phyloP scores from a whole-genome alignment of 2,888 invertebrate genomes.

The Caenorhabditis becei region DNA sequence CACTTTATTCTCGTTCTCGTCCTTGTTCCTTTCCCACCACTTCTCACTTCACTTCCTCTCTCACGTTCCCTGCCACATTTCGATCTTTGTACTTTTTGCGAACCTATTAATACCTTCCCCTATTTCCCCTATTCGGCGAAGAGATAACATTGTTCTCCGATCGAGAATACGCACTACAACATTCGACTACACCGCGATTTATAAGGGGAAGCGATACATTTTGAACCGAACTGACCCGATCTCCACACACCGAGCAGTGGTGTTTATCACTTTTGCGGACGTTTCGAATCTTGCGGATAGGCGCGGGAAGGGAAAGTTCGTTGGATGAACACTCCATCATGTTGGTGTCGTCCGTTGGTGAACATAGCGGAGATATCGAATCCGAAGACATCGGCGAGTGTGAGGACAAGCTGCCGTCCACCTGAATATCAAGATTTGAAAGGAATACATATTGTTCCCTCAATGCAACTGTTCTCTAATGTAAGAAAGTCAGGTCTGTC shows the following conservation, averaged over 20 bases:
- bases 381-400: constrained; percentile 61
- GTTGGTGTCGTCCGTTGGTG: constrained; percentile 37
- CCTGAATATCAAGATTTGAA: constrained; percentile 29
- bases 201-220: constrained; percentile 8
- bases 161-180: constrained; percentile 5
- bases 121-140: constrained; percentile 43
- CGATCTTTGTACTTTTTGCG: constrained; percentile 34
- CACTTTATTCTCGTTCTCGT: not conserved
- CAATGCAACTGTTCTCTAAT: too few species aligned
- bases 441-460: constrained; percentile 3
- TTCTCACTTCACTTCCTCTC: constrained; percentile 13
- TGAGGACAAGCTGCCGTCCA: constrained; percentile 54
- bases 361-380: constrained; percentile 54
- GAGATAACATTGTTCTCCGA: constrained; percentile 40
- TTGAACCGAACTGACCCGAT: constrained; percentile 63
- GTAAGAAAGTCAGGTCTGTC: too few species aligned
- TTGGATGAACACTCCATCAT: constrained; percentile 57
- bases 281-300: constrained; percentile 71
- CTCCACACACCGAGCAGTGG: constrained; percentile 74
- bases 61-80: constrained; percentile 16
- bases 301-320: constrained; percentile 31
- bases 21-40: not conserved
- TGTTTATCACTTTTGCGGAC: constrained; percentile 71
- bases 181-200: not conserved
- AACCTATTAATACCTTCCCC: constrained; percentile 34